These are phyloP conservation scores for Calosoma granatense DNA, from an alignment of 1,140 invertebrate species.

Conservation along the genomic window DNA sequence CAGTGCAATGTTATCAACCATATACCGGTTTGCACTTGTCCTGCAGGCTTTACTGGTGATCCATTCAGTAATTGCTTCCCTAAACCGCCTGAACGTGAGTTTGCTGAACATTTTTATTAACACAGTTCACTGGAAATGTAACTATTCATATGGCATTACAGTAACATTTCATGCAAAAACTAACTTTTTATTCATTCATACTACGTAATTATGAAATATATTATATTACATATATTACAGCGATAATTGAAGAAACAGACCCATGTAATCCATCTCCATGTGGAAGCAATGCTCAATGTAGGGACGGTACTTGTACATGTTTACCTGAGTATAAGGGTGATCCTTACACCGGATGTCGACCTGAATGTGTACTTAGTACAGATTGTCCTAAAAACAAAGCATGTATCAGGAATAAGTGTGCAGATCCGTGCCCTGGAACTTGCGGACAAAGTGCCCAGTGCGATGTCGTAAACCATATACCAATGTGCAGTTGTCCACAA, in stretches of 20 bases:
- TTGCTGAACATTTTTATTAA: not conserved
- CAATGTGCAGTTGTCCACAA: slow-evolving; percentile 54
- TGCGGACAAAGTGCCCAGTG: slow-evolving; percentile 56
- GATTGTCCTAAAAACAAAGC: slow-evolving; percentile 51
- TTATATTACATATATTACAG: slow-evolving; percentile 13
- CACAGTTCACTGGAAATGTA: not conserved
- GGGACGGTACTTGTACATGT: slow-evolving; percentile 57
- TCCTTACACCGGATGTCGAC: slow-evolving; percentile 60
- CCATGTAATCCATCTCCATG: slow-evolving; percentile 54
- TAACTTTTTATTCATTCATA: no score
- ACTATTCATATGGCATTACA: no score
- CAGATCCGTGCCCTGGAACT: slow-evolving; percentile 50
- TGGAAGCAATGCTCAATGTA: slow-evolving; percentile 49
- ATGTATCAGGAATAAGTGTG: slow-evolving; percentile 52
- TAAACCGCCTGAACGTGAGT: slow-evolving; percentile 35
- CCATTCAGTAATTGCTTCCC: slow-evolving; percentile 46
- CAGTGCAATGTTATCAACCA: slow-evolving; percentile 53
- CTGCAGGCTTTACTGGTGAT: slow-evolving; percentile 51
- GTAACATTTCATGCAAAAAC: no score
- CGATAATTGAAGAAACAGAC: slow-evolving; percentile 34
- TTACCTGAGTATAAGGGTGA: slow-evolving; percentile 58
- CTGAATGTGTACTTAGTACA: slow-evolving; percentile 59
- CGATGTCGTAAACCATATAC: slow-evolving; percentile 56
- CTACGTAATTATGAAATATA: not conserved
- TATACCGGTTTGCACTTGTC: slow-evolving; percentile 51